These are phyloP conservation scores for Diploscapter pachys DNA, from an alignment of 1,140 invertebrate species.

Conservation along the genomic window DNA sequence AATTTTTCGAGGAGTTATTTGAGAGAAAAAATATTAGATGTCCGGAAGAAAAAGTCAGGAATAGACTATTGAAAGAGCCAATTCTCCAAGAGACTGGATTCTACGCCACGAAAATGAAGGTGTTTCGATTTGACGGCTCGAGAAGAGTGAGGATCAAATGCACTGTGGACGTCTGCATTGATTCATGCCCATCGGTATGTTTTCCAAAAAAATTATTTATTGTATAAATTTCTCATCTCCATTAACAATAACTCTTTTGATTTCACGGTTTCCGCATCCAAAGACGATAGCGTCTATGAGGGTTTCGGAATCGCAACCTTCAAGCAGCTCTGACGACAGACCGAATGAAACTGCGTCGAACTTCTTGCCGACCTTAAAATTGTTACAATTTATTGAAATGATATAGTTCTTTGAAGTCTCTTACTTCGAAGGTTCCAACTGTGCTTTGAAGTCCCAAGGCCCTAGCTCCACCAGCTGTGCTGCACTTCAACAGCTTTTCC, in stretches of 20 bases:
- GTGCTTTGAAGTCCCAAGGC: constrained; percentile 38
- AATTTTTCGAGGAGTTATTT: neutral
- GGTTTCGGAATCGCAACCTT: constrained; percentile 8
- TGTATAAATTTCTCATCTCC: constrained; percentile 29
- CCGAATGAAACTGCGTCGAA: constrained; percentile 19
- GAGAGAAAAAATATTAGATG: constrained; percentile 40
- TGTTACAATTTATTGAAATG: constrained; percentile 1
- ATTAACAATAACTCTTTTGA: constrained; percentile 35
- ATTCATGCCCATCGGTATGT: constrained; percentile 40
- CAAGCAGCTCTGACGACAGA: constrained; percentile 16
- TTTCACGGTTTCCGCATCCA: constrained; percentile 45
- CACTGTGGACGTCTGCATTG: constrained; percentile 53
- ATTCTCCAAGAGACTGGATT: constrained; percentile 42
- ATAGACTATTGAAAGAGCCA: constrained; percentile 45
- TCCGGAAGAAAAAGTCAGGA: constrained; percentile 45
- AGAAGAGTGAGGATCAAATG: constrained; percentile 52
- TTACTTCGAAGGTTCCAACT: constrained; percentile 40
- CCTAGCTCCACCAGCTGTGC: constrained; percentile 48
- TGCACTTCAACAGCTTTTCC: constrained; percentile 42
- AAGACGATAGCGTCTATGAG: constrained; percentile 49
- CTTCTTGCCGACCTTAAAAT: constrained; percentile 29
- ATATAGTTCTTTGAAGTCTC: neutral
- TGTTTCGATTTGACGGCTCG: constrained; percentile 57
- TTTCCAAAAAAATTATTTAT: neutral
- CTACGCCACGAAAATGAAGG: constrained; percentile 54